Evolutionary conservation across 2,113 vertebrate genomes (phyloP).

Genomic region (Mola mola): DNA sequence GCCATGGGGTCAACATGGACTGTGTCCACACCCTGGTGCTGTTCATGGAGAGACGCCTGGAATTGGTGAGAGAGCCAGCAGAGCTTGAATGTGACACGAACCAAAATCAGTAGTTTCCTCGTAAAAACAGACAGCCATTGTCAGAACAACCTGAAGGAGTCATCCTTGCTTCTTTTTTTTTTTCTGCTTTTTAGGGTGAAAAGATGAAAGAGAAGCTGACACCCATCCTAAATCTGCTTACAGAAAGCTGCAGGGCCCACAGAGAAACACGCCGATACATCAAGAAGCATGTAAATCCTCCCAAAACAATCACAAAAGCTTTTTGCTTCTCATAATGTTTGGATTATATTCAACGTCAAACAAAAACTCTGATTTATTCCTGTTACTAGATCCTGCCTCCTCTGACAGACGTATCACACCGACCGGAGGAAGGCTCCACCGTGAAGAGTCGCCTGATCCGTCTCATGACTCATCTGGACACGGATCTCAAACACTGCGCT

Average conservation of each 20-base stretch:
- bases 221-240: slow-evolving; percentile 83
- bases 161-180: not conserved
- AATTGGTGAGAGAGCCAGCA: slow-evolving; percentile 58
- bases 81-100: not conserved
- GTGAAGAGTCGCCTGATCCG: slow-evolving; percentile 82
- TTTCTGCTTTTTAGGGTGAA: slow-evolving; percentile 67
- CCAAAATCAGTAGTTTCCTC: no score
- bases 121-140: not conserved
- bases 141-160: not conserved
- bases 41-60: slow-evolving; percentile 80
- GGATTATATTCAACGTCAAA: not conserved
- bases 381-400: slow-evolving; percentile 78
- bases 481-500: slow-evolving; percentile 84
- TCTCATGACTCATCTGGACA: slow-evolving; percentile 86
- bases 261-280: slow-evolving; percentile 83
- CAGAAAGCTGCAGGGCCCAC: slow-evolving; percentile 83
- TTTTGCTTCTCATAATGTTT: not conserved
- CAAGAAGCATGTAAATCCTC: slow-evolving; percentile 67
- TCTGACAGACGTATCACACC: slow-evolving; percentile 73
- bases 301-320: not conserved
- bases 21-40: slow-evolving; percentile 78
- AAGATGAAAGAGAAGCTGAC: slow-evolving; percentile 83
- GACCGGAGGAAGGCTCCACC: slow-evolving; percentile 78
- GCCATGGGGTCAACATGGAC: slow-evolving; percentile 84
- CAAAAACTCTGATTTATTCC: not conserved